phyloP scores from a whole-genome alignment of 2,888 invertebrate genomes.

The Petrophora chlorosata region DNA sequence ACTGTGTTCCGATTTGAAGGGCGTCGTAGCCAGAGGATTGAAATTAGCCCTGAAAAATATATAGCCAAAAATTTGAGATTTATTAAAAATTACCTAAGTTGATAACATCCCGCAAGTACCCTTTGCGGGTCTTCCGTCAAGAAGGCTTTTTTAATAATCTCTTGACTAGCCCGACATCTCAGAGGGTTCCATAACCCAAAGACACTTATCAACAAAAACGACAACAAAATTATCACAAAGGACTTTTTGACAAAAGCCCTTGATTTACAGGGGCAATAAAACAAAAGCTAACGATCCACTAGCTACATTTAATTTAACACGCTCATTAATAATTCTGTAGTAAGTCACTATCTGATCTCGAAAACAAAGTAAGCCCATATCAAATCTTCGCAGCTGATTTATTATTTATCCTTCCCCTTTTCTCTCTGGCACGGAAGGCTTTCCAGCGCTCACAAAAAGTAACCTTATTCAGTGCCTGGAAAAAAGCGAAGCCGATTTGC shows the following conservation, averaged over 20 bases:
- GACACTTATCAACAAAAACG: conserved; percentile 7
- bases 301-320: conserved; percentile 15
- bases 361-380: conserved; percentile 54
- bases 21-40: too few relatives aligned
- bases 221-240: conserved; percentile 8
- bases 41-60: too few relatives aligned
- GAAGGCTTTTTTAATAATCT: too few relatives aligned
- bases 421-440: conserved; percentile 8
- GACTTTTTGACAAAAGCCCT: conserved; percentile 8
- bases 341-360: conserved; percentile 26
- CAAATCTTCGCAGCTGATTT: conserved; percentile 54
- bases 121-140: too few relatives aligned
- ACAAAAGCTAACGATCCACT: background rate
- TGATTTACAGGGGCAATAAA: background rate
- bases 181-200: conserved; percentile 9
- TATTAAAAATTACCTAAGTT: too few relatives aligned
- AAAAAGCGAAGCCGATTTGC: conserved; percentile 17
- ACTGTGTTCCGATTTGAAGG: too few relatives aligned
- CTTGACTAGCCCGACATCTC: background rate
- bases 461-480: conserved; percentile 7
- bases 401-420: conserved; percentile 53
- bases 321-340: conserved; percentile 18
- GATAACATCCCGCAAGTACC: too few relatives aligned
- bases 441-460: conserved; percentile 12
- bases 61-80: too few relatives aligned